Evolutionary conservation across 2,888 invertebrate species (phyloP).

Genomic region (Criorhina ranunculi): DNA sequence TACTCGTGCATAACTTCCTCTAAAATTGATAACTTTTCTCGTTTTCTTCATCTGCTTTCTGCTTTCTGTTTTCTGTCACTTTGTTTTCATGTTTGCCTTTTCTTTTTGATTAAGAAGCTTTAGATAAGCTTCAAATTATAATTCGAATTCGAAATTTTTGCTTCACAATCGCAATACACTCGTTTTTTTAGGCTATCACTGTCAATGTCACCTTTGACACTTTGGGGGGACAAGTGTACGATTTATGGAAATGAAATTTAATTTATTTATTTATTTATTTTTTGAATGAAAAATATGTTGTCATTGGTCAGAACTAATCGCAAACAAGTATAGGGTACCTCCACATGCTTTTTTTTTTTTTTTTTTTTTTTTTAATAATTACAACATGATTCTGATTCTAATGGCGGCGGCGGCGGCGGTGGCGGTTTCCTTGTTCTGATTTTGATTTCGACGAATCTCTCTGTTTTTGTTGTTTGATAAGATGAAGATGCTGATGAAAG

Average conservation of each 20-base stretch:
- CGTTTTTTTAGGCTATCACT: slow-evolving; percentile 58
- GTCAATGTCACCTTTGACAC: slow-evolving; percentile 68
- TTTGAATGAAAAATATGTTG: slow-evolving; percentile 61
- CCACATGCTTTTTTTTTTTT: too few species aligned
- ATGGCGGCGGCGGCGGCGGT: too few species aligned
- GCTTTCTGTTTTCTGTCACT: slow-evolving; percentile 13
- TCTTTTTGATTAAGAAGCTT: slow-evolving; percentile 46
- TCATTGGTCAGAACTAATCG: slow-evolving; percentile 68
- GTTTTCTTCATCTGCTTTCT: not conserved
- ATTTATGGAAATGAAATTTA: slow-evolving; percentile 6
- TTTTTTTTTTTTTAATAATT: slow-evolving; percentile 2
- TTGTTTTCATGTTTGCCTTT: not conserved
- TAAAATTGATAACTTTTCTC: slow-evolving; percentile 47
- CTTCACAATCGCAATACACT: slow-evolving; percentile 21
- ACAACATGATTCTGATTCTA: slow-evolving; percentile 18
- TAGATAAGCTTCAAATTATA: slow-evolving; percentile 60
- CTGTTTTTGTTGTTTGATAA: slow-evolving; percentile 4
- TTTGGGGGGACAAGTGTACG: slow-evolving; percentile 17
- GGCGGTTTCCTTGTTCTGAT: slow-evolving; percentile 14
- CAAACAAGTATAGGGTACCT: not conserved
- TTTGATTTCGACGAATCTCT: slow-evolving; percentile 23
- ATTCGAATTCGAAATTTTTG: slow-evolving; percentile 36
- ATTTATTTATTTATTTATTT: slow-evolving; percentile 22
- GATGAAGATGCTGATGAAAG: slow-evolving; percentile 15
- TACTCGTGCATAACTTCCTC: slow-evolving; percentile 49